Base-by-base conservation (phyloP, 2,113 vertebrate species). In the Amia ocellicauda region DNA sequence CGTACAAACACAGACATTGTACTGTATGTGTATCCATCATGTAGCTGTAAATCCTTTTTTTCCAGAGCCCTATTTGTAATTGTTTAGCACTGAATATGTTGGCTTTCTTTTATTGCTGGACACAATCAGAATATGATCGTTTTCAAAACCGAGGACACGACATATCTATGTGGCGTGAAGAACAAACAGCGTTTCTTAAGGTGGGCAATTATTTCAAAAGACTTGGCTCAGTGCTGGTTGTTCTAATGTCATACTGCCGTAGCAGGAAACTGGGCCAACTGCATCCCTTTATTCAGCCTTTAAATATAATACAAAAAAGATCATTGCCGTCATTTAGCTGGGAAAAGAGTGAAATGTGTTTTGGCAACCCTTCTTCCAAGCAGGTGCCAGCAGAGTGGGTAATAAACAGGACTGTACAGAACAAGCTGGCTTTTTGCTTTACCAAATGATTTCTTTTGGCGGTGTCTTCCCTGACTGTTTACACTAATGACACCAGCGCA, bases 341-440 rank as follows among this genome's bases (percentile, higher is more conserved):
- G 13, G 29, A 42, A 42, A 14, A 23, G 40, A 58, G 19, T 40
- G 19, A 19, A 3, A 40, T 36, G 7, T 58, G 47, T 55, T 58
- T 63, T 76, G 76, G 71, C 69, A 68, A 59, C 36, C 17, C 31
- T 49, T 8, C 24, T 57, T 41, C 52, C 64, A 27, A 70, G 71
- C 71, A 74, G 76, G 73, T 78, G 73, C 65, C 64, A 74, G 55
- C 65, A 43, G 66, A 72, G 71, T 60, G 67, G 55, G 51, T 74
- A 67, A 87, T 88, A 85, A 89, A 88, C 83, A 81, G 70, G 78
- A 83, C 74, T 81, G 75, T 80, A 78, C 76, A 79, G 78, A 77
- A 84, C 80, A 86, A 87, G 85, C 82, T 85, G 86, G 81, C 77
- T 79, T 69, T 47, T 64, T 79, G 83, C 82, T 77, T 80, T 80